Evolutionary conservation across 2,797 vertebrate species (phyloP), one percentile per base, ranked within the genome.

Genomic region (Rhyacichthys aspro): DNA sequence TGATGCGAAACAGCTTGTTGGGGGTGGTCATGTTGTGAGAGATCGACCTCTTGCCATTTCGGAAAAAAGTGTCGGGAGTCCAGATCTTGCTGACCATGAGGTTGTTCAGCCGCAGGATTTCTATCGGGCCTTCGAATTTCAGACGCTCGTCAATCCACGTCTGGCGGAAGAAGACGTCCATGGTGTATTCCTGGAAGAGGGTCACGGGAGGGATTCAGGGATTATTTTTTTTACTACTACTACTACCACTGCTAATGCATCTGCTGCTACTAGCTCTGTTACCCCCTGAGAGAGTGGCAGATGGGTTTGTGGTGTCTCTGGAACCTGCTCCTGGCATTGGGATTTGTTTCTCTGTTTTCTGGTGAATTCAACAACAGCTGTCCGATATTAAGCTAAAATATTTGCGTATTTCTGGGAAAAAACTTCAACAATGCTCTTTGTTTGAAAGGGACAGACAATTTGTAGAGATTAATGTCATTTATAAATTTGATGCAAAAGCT

Each of bases 11-110:
- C 90, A 94, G 93, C 92, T 93, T 94, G 93, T 94, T 94, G 70
- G 93, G 93, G 59, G 93, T 94, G 78, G 93, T 94, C 93, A 94
- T 94, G 92, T 94, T 94, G 92, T 94, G 93, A 73, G 93, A 91
- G 73, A 94, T 94, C 75, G 93, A 94, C 80, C 91, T 91, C 88
- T 94, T 94, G 86, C 92, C 92, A 81, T 94, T 94, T 56, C 93
- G 90, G 90, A 94, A 94, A 83, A 94, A 94, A 2, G 93, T 94
- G 86, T 94, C 93, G 1, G 93, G 93, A 1, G 93, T 94, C 93
- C 93, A 94, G 83, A 94, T 94, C 78, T 94, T 94, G 87, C 91
- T 94, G 90, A 94, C 93, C 93, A 94, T 94, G 69, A 94, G 90
- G 84, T 94, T 94, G 86, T 94, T 94, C 60, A 94, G 91, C 56